A percentile compares a stretch with the other conserved stretches of the same genome.
phyloP scores from a whole-genome alignment of 2,888 invertebrate species.

The Diloba caeruleocephala region DNA sequence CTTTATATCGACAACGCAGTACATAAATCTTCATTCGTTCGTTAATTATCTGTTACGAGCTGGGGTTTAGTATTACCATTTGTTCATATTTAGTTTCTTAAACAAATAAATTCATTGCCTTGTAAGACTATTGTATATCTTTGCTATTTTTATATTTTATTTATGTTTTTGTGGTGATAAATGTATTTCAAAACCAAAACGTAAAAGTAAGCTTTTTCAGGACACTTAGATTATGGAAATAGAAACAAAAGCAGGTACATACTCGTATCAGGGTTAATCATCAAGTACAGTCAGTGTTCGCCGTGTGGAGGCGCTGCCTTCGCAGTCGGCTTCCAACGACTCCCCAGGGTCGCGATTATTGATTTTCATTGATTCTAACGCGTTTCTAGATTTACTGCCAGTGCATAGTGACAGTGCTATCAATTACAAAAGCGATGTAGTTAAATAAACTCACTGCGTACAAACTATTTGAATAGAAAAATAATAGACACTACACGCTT shows the following conservation, averaged over 20 bases:
- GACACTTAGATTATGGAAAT: background rate
- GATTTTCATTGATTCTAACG: conserved; percentile 87
- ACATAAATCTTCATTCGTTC: conserved; percentile 87
- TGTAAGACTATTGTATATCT: background rate
- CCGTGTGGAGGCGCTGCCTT: conserved; percentile 59
- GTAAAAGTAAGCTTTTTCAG: too few species aligned
- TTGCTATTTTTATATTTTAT: background rate
- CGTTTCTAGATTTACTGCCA: conserved; percentile 79
- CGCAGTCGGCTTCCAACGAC: conserved; percentile 67
- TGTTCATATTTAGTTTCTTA: conserved; percentile 52
- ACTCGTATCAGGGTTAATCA: conserved; percentile 30
- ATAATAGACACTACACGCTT: conserved; percentile 1
- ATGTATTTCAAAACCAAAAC: too few species aligned
- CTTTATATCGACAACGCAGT: conserved; percentile 88
- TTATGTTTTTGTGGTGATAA: too few species aligned
- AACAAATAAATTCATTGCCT: conserved; percentile 23
- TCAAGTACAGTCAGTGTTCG: conserved; percentile 27
- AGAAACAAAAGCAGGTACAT: conserved; percentile 13
- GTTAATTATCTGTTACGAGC: conserved; percentile 81
- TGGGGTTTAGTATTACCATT: conserved; percentile 63
- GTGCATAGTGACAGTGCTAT: conserved; percentile 62
- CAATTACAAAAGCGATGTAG: conserved; percentile 50
- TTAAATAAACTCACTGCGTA: conserved; percentile 17
- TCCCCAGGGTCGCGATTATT: conserved; percentile 80
- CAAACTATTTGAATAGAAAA: conserved; percentile 15